Conservation (phyloP, 2,797 vertebrate species). For the Sciurus carolinensis region DNA sequence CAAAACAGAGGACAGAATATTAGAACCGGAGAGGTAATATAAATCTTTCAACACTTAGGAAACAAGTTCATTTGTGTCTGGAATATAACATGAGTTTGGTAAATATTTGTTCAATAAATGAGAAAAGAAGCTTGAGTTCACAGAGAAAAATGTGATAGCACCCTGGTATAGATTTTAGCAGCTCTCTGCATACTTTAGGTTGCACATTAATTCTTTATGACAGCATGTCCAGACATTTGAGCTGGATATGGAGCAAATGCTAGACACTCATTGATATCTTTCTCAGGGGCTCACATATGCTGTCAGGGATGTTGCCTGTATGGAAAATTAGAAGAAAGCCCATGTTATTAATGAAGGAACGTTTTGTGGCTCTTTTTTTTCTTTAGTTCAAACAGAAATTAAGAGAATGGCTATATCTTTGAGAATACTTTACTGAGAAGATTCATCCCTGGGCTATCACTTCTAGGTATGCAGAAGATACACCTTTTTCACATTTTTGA, state of each 20-base stretch:
- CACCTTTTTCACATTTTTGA: background rate
- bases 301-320: background rate
- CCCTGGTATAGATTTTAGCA: background rate
- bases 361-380: background rate
- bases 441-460: background rate
- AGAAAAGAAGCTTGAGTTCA: background rate
- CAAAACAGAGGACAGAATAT: background rate
- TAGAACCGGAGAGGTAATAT: background rate
- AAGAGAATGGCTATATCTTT: background rate
- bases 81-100: background rate
- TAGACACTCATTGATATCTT: background rate
- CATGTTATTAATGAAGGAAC: background rate
- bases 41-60: background rate
- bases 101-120: slow-evolving; percentile 3
- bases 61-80: background rate
- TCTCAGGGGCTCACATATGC: fast-evolving
- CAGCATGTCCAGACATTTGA: background rate
- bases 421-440: background rate
- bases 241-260: background rate
- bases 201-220: background rate
- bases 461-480: background rate
- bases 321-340: background rate
- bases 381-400: background rate
- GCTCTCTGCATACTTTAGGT: background rate
- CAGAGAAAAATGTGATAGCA: background rate